A percentile compares a stretch with the other conserved stretches of the same genome.
These are phyloP conservation scores for Pollenia amentaria DNA, from an alignment of 2,888 invertebrate species.

Conservation along the genomic window DNA sequence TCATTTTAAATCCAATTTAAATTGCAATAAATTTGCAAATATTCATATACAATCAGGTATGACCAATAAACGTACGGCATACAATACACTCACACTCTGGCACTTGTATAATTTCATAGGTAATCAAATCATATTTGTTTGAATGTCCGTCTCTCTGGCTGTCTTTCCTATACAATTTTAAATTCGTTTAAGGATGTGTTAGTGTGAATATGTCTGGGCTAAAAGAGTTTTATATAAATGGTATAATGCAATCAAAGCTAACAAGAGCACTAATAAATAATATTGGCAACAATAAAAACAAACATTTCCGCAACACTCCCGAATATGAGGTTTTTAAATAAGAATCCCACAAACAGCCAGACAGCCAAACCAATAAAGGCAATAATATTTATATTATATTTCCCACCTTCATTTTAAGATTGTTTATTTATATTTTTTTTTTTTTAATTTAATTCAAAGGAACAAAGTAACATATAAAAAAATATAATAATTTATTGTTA, in stretches of 20 bases:
- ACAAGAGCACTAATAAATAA: slow-evolving; percentile 71
- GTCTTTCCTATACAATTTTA: slow-evolving; percentile 8
- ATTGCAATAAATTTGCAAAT: slow-evolving; percentile 72
- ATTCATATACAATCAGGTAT: slow-evolving; percentile 53
- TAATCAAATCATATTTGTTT: slow-evolving; percentile 72
- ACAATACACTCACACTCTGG: background rate
- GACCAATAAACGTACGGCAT: slow-evolving; percentile 2
- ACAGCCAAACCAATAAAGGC: slow-evolving; percentile 29
- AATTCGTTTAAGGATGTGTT: slow-evolving; percentile 28
- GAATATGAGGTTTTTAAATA: slow-evolving; percentile 37
- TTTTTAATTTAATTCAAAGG: slow-evolving; percentile 12
- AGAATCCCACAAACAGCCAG: slow-evolving; percentile 21
- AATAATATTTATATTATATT: slow-evolving; percentile 66
- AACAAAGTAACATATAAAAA: background rate
- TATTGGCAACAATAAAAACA: slow-evolving; percentile 67
- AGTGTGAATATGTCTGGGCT: background rate
- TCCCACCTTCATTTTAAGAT: slow-evolving; percentile 57
- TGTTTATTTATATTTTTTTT: background rate
- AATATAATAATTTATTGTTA: slow-evolving; percentile 64
- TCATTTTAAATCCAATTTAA: slow-evolving; percentile 75
- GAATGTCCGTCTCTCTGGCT: slow-evolving; percentile 5
- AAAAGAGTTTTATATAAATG: slow-evolving; percentile 36
- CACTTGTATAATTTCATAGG: slow-evolving; percentile 52
- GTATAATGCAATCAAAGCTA: slow-evolving; percentile 69
- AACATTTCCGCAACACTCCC: slow-evolving; percentile 68